Percentiles rank a stretch among this genome's conserved stretches.
Conservation (phyloP, 1,140 invertebrate species). For the Bactericera cockerelli region DNA sequence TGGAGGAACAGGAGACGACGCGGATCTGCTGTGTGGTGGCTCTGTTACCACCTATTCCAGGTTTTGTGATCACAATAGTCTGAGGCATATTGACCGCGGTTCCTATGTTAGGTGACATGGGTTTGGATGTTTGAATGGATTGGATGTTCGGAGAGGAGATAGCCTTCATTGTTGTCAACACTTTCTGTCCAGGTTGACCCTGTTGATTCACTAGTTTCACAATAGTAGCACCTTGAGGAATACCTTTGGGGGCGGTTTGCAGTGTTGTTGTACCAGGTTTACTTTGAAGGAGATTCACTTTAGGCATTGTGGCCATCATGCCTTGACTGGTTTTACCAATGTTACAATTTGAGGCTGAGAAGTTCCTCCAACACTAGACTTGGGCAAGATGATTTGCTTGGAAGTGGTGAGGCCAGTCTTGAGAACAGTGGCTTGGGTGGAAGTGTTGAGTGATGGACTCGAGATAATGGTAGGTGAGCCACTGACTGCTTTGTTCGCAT, state of each 20-base stretch:
- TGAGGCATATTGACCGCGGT: constrained; percentile 41
- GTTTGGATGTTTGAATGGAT: background rate
- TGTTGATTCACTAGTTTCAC: constrained; percentile 56
- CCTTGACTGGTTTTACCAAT: constrained; percentile 74
- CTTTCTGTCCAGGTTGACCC: constrained; percentile 25
- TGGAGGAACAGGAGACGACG: constrained; percentile 51
- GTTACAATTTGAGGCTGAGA: constrained; percentile 66
- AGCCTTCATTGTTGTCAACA: constrained; percentile 43
- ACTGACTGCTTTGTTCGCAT: background rate
- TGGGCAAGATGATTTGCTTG: constrained; percentile 43
- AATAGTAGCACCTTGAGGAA: constrained; percentile 52
- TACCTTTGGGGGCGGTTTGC: constrained; percentile 25
- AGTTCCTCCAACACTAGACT: constrained; percentile 25
- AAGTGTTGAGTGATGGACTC: constrained; percentile 14
- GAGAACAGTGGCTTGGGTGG: constrained; percentile 24
- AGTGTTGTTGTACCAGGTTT: constrained; percentile 33
- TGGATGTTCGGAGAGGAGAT: constrained; percentile 11
- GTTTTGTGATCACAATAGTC: constrained; percentile 46
- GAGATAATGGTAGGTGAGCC: background rate
- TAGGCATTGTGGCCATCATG: constrained; percentile 42
- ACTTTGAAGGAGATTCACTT: constrained; percentile 40
- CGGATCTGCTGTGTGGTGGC: constrained; percentile 44
- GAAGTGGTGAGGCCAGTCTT: constrained; percentile 26
- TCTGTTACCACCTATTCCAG: constrained; percentile 37
- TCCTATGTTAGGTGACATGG: constrained; percentile 32